Conservation (phyloP, 2,113 vertebrate genomes). For the Indicator indicator region DNA sequence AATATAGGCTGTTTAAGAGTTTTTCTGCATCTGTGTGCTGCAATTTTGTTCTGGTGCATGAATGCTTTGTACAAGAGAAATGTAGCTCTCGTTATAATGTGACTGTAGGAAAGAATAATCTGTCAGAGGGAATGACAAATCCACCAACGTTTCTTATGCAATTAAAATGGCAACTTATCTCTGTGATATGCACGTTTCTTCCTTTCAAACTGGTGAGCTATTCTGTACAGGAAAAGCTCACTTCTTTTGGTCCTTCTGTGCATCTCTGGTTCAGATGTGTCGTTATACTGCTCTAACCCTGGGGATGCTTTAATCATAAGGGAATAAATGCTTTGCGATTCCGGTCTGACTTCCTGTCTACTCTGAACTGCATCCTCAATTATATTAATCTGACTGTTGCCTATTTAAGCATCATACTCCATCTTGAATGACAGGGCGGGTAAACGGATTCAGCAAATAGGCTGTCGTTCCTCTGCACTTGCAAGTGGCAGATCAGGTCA, state of each 20-base stretch:
- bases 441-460: conserved; percentile 46
- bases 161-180: conserved; percentile 34
- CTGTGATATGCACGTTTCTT: not conserved
- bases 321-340: not conserved
- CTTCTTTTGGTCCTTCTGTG: not conserved
- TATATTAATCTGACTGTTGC: conserved; percentile 24
- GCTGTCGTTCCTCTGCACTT: not conserved
- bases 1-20: not conserved
- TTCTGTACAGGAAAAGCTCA: not conserved
- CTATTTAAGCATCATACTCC: not conserved
- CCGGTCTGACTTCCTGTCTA: not conserved
- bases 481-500: conserved; percentile 43
- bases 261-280: not conserved
- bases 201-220: not conserved
- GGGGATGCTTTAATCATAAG: conserved; percentile 1
- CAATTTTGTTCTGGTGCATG: not conserved
- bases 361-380: conserved; percentile 4
- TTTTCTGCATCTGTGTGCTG: not conserved
- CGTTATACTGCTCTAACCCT: not conserved
- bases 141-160: not conserved
- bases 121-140: conserved; percentile 38
- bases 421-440: not conserved
- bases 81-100: not conserved
- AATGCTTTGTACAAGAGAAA: not conserved
- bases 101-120: not conserved